Evolutionary conservation across 2,113 vertebrate genomes (phyloP).

Genomic region (Benitochromis conjunctus): DNA sequence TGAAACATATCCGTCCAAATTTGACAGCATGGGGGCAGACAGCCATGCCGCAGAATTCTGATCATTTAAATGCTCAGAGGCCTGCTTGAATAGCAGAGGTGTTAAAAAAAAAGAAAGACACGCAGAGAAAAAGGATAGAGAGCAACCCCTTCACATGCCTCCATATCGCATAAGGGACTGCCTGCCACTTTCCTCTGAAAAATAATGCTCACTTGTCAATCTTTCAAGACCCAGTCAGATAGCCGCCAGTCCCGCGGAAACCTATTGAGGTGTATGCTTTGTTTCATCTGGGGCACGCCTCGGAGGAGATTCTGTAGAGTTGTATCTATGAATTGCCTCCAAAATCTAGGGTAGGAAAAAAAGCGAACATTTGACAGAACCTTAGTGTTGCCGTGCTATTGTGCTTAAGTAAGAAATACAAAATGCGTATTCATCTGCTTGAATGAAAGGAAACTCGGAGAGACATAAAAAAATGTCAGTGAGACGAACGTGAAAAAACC

Average conservation of each 20-base stretch:
- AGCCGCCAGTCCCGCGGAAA: conserved; percentile 60
- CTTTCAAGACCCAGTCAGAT: conserved; percentile 65
- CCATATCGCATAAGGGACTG: conserved; percentile 65
- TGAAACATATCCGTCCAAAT: conserved; percentile 74
- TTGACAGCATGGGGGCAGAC: conserved; percentile 70
- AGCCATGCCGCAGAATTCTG: conserved; percentile 71
- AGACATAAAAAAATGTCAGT: background rate
- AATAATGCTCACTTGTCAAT: conserved; percentile 77
- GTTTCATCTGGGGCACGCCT: conserved; percentile 71
- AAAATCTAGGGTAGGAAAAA: conserved; percentile 36
- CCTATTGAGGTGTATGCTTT: conserved; percentile 70
- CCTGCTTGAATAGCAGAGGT: conserved; percentile 62
- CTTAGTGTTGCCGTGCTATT: background rate
- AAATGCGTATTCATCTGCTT: background rate
- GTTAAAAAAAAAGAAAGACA: conserved; percentile 51
- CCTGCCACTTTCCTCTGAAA: conserved; percentile 67
- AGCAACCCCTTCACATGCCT: conserved; percentile 62
- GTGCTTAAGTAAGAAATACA: background rate
- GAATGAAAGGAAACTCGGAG: background rate
- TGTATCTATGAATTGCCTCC: conserved; percentile 44
- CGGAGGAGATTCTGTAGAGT: conserved; percentile 53
- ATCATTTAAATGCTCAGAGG: conserved; percentile 74
- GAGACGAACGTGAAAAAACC: background rate
- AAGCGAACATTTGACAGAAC: conserved; percentile 17
- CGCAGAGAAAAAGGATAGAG: conserved; percentile 44